Percentiles rank a stretch among this genome's conserved stretches.
These are phyloP conservation scores for Echiichthys vipera DNA, from an alignment of 2,797 vertebrate genomes.

Conservation along the genomic window DNA sequence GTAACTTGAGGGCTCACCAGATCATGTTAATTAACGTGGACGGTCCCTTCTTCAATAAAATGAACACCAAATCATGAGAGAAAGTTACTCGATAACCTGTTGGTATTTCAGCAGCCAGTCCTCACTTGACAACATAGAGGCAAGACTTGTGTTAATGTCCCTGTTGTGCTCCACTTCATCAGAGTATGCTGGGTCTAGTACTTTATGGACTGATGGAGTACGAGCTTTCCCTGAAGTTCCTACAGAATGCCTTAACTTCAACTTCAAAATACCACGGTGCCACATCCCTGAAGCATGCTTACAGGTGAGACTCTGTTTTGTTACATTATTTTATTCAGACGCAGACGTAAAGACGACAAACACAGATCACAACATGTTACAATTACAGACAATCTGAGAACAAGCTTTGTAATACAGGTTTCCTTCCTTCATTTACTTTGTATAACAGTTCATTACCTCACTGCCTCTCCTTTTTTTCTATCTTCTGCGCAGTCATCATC, in stretches of 20 bases:
- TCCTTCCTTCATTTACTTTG: neutral
- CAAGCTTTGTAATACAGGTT: neutral
- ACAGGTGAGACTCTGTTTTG: conserved; percentile 85
- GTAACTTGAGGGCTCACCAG: neutral
- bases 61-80: too few relatives aligned
- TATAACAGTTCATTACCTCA: neutral
- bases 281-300: conserved; percentile 90
- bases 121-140: neutral
- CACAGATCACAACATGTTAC: neutral
- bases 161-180: conserved; percentile 35
- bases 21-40: too few relatives aligned
- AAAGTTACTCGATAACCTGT: neutral
- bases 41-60: too few relatives aligned
- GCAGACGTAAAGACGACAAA: neutral
- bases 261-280: conserved; percentile 90
- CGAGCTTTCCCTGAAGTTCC: conserved; percentile 91
- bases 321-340: neutral
- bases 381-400: neutral
- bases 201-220: conserved; percentile 93
- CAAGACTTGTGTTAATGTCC: conserved; percentile 25
- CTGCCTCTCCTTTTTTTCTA: conserved; percentile 2
- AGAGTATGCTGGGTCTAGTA: conserved; percentile 94
- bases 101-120: neutral
- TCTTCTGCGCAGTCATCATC: conserved; percentile 86
- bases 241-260: conserved; percentile 89